Conservation (phyloP, 2,888 invertebrate genomes). For the Heterodera filipjevi region DNA sequence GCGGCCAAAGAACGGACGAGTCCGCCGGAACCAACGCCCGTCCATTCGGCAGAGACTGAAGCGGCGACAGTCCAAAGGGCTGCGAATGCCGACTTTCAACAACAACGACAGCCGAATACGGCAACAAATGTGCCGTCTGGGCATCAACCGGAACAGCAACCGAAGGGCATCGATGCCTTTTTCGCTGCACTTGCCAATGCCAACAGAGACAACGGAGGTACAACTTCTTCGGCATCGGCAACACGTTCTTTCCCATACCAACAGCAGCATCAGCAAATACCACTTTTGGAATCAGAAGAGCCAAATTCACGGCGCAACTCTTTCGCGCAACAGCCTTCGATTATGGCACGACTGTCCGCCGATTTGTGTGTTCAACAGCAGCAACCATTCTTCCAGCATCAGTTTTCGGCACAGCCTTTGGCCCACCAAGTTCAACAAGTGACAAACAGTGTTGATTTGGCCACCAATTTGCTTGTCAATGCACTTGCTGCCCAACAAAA, state of each 20-base stretch:
- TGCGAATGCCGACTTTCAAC: background rate
- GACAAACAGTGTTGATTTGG: background rate
- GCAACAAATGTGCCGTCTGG: background rate
- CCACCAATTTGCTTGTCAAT: background rate
- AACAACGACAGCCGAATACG: background rate
- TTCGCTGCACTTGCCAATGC: constrained; percentile 21
- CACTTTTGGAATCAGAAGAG: background rate
- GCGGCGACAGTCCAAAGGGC: background rate
- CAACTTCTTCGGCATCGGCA: background rate
- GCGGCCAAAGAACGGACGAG: background rate
- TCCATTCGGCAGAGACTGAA: background rate
- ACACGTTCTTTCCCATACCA: background rate
- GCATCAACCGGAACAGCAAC: background rate
- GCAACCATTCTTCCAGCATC: background rate
- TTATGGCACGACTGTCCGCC: background rate
- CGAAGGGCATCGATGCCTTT: constrained; percentile 23
- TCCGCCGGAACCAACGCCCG: background rate
- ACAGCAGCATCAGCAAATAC: constrained; percentile 14
- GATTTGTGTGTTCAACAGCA: constrained; percentile 4
- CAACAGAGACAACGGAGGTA: constrained; percentile 4
- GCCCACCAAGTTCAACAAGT: background rate
- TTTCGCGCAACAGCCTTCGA: background rate
- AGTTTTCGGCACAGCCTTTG: background rate
- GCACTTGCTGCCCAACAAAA: constrained; percentile 6
- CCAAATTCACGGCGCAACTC: background rate